Percentiles rank a stretch among this genome's conserved stretches.
Conservation (phyloP, 2,888 invertebrate species). For the Oscheius sp. region DNA sequence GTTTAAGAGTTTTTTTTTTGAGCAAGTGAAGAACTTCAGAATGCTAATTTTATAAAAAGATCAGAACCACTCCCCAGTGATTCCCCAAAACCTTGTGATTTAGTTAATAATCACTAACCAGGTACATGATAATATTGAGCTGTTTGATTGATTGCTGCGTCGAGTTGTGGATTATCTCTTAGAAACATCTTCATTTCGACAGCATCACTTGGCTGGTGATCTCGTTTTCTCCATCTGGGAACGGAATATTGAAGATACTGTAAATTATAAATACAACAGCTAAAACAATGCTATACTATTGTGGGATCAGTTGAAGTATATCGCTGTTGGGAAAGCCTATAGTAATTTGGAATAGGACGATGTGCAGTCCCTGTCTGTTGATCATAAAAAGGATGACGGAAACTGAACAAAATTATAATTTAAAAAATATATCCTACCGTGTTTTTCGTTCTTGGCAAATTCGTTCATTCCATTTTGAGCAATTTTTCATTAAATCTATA, state of each 20-base stretch:
- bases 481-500: constrained; percentile 66
- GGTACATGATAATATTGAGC: background rate
- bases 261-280: constrained; percentile 17
- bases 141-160: constrained; percentile 51
- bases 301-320: constrained; percentile 47
- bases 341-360: constrained; percentile 53
- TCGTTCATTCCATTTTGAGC: constrained; percentile 65
- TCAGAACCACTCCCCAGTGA: no score
- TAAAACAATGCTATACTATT: constrained; percentile 37
- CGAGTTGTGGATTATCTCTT: constrained; percentile 57
- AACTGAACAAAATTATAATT: background rate
- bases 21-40: no score
- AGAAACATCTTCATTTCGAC: constrained; percentile 65
- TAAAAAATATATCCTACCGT: constrained; percentile 33
- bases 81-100: background rate
- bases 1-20: no score
- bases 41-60: no score
- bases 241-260: constrained; percentile 59
- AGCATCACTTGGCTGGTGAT: constrained; percentile 59
- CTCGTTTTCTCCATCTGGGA: constrained; percentile 59
- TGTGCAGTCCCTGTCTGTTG: constrained; percentile 68
- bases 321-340: constrained; percentile 52
- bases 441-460: constrained; percentile 54
- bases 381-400: constrained; percentile 60
- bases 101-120: background rate